Evolutionary conservation across 1,140 invertebrate species (phyloP).

Genomic region (Choristoneura fumiferana): DNA sequence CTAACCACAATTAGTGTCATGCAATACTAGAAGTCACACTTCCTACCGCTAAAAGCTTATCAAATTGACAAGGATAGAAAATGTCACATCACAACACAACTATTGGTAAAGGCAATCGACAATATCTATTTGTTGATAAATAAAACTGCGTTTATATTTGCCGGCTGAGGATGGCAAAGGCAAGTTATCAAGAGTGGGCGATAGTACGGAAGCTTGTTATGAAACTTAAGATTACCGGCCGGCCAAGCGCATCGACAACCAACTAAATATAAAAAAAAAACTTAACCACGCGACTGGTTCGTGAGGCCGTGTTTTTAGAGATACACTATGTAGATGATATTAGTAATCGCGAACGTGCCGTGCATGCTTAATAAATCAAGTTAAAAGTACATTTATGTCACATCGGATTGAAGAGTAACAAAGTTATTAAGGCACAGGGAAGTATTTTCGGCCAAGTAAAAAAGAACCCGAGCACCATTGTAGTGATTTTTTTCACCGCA

Average conservation of each 20-base stretch:
- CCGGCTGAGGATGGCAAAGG: constrained; percentile 6
- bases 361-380: too few relatives aligned
- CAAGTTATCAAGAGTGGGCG: constrained; percentile 1
- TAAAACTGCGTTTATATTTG: neutral
- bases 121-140: neutral
- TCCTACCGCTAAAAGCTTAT: too few relatives aligned
- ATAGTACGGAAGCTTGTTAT: constrained; percentile 1
- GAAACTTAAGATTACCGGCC: constrained; percentile 15
- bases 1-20: too few relatives aligned
- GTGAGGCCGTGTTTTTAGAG: constrained; percentile 33
- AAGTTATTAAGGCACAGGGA: too few relatives aligned
- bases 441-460: too few relatives aligned
- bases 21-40: too few relatives aligned
- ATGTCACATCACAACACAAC: neutral
- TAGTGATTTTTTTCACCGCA: too few relatives aligned
- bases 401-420: too few relatives aligned
- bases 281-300: constrained; percentile 38
- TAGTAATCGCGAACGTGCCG: too few relatives aligned
- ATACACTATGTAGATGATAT: neutral
- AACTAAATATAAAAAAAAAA: constrained; percentile 2
- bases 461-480: too few relatives aligned
- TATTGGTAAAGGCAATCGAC: neutral
- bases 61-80: neutral
- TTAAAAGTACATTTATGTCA: too few relatives aligned
- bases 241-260: constrained; percentile 17